These are phyloP conservation scores for Sarcophilus harrisii DNA, from an alignment of 2,797 vertebrate species.

Conservation along the genomic window DNA sequence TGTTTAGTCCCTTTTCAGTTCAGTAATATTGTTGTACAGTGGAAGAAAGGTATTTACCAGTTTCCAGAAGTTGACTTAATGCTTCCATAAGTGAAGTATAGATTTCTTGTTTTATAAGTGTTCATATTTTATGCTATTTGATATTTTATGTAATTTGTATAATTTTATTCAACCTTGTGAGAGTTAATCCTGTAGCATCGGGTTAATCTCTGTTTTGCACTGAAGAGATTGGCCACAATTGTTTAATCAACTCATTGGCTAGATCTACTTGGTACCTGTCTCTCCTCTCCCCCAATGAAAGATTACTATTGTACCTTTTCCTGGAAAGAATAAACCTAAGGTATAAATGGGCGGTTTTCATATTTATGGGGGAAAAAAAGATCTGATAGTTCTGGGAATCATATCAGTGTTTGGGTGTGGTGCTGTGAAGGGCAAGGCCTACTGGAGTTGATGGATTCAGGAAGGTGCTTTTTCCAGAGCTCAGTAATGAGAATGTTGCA, in stretches of 20 bases:
- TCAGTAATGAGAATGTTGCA: slow-evolving; percentile 65
- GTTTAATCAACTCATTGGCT: not conserved
- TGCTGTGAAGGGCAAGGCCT: not conserved
- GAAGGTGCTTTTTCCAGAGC: slow-evolving; percentile 75
- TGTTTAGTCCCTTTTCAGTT: slow-evolving; percentile 40
- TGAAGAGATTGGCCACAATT: not conserved
- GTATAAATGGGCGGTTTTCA: slow-evolving; percentile 71
- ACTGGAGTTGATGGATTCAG: slow-evolving; percentile 59
- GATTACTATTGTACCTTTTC: slow-evolving; percentile 69
- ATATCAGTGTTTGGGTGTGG: slow-evolving; percentile 59
- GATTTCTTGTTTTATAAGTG: slow-evolving; percentile 1
- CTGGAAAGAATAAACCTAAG: slow-evolving; percentile 75
- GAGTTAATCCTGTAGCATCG: not conserved
- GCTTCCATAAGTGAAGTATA: slow-evolving; percentile 16
- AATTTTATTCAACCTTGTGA: not conserved
- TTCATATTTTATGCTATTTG: not conserved
- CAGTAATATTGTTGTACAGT: not conserved
- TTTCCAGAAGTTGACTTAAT: not conserved
- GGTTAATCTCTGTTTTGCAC: not conserved
- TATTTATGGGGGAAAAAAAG: slow-evolving; percentile 26
- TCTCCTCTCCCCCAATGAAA: not conserved
- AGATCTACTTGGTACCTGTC: not conserved
- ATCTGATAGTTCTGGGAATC: slow-evolving; percentile 77
- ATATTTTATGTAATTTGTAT: slow-evolving; percentile 12
- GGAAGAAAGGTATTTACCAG: not conserved